These are phyloP conservation scores for Sebastes trivittatus DNA, from an alignment of 2,797 vertebrate species.

Conservation along the genomic window DNA sequence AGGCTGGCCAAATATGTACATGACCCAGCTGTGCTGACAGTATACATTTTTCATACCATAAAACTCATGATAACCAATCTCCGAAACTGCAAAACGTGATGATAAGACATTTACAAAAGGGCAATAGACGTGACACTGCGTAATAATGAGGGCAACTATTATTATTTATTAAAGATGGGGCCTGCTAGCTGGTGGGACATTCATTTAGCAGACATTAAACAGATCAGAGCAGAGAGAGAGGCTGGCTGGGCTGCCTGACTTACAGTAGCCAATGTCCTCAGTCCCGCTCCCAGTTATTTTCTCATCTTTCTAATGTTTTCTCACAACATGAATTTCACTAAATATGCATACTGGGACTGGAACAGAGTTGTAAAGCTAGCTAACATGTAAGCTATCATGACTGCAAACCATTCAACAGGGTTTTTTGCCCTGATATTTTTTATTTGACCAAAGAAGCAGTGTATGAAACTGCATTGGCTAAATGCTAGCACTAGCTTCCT, in stretches of 20 bases:
- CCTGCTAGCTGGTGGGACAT: background rate
- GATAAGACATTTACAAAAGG: background rate
- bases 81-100: background rate
- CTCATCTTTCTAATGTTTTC: background rate
- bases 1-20: background rate
- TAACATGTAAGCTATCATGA: background rate
- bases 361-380: background rate
- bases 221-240: background rate
- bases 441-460: background rate
- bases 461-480: background rate
- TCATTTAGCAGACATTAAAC: background rate
- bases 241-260: no score
- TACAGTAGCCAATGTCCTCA: background rate
- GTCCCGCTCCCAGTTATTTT: background rate
- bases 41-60: background rate
- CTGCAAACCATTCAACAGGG: background rate
- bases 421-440: background rate
- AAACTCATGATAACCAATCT: background rate
- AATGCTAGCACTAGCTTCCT: background rate
- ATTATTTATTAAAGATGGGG: background rate
- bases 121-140: background rate
- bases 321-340: background rate
- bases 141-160: background rate
- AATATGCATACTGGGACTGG: background rate
- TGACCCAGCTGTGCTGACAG: background rate